Percentiles rank a stretch among this genome's conserved stretches.
Evolutionary conservation across 1,140 invertebrate genomes (phyloP).

Genomic region (Dryas iulia): DNA sequence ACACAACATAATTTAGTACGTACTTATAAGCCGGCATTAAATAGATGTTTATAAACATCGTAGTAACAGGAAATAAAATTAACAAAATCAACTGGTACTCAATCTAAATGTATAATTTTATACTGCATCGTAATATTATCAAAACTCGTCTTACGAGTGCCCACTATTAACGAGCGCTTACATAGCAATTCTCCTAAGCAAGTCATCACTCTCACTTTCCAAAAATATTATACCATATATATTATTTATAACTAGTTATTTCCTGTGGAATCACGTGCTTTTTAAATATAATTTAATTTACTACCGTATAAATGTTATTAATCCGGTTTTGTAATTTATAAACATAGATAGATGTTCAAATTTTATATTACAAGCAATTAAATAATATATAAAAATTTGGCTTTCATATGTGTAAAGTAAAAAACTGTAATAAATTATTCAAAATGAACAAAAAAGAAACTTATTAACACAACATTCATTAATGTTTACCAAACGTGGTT

Average conservation of each 20-base stretch:
- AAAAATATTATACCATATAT: neutral
- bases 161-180: neutral
- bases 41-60: conserved; percentile 6
- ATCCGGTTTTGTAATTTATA: neutral
- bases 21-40: neutral
- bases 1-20: neutral
- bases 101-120: neutral
- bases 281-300: no score
- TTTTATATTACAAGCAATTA: neutral
- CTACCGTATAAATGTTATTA: neutral
- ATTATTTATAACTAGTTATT: neutral
- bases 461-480: no score
- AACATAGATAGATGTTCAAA: neutral
- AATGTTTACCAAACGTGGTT: no score
- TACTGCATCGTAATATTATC: neutral
- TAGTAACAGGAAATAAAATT: neutral
- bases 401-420: no score
- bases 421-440: neutral
- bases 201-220: conserved; percentile 1
- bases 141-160: neutral
- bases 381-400: no score
- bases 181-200: neutral
- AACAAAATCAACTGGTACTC: neutral
- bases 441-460: neutral
- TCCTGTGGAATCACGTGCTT: neutral